Base-by-base conservation (phyloP, 1,140 invertebrate species). In the Medauroidea extradentata region DNA sequence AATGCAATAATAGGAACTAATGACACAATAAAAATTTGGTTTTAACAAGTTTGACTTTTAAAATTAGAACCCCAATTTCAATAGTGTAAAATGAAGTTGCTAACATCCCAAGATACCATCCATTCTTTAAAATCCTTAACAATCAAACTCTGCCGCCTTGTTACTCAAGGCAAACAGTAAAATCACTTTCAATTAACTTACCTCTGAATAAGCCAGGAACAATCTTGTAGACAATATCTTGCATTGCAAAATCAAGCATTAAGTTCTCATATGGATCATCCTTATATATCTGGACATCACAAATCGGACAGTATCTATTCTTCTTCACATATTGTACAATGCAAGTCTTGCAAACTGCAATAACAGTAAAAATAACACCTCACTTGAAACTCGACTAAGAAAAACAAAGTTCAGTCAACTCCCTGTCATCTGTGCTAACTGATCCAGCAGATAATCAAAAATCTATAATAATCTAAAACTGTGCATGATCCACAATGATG, bases 191-290 rank as follows among this genome's bases (percentile, higher is more conserved):
- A 46, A 49, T 65, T 41, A 48, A 73, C 81, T 78, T 75, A 84
- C 83, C 82, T 80, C 88, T 84, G 71, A 86, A 90, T 44, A 92
- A 79, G 55, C 84, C 84, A 54, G 90, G 90, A 57, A 93, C 89
- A 59, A 93, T 69, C 80, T 93, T 93, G 75, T 91, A 93, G 14
- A 93, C 90, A 71, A 93, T 83, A 75, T 89, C 86, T 73, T 93
- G 90, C 18, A 93, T 73, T 24, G 84, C 90, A 66, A 85, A 80
- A 74, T 93, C 91, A 44, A 82, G 78, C 67, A 85, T 80, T 16
- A 64, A 44, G 25, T 63, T 51, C 42, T 61, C 52, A 23, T 53
- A 39, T 14, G 62, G 62, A 34, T 57, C 59, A 23, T 58, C 53
- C 39, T 63, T 80, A 64, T 85, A 81, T 34, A 85, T 75, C 67